Conservation (phyloP, 2,113 vertebrate genomes). For the Clarias gariepinus region DNA sequence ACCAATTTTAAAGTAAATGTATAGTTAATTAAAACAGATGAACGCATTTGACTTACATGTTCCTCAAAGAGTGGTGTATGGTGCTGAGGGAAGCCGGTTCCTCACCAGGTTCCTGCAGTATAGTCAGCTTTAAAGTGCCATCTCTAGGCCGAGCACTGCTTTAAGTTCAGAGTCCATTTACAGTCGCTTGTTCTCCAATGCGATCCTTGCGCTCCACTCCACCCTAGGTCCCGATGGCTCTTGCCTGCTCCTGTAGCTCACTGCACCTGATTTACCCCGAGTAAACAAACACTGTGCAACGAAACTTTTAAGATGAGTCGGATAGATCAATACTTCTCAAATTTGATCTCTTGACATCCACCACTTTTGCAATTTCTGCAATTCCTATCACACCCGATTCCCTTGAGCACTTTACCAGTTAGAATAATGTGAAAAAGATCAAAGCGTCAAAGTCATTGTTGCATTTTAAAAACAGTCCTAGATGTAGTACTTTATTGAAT, state of each 20-base stretch:
- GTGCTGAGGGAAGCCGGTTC: slow-evolving; percentile 55
- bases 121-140: slow-evolving; percentile 68
- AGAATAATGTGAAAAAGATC: neutral
- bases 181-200: slow-evolving; percentile 41
- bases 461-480: neutral
- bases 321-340: neutral
- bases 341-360: neutral
- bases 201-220: slow-evolving; percentile 71
- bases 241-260: slow-evolving; percentile 58
- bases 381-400: neutral
- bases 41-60: slow-evolving; percentile 67
- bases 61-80: slow-evolving; percentile 52
- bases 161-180: slow-evolving; percentile 65
- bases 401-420: neutral
- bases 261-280: slow-evolving; percentile 37
- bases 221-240: slow-evolving; percentile 72
- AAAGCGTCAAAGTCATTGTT: neutral
- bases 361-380: neutral
- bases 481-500: neutral
- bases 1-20: neutral
- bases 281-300: slow-evolving; percentile 39
- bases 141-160: slow-evolving; percentile 57
- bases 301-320: slow-evolving; percentile 6
- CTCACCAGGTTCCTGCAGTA: slow-evolving; percentile 57
- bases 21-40: no score